These are phyloP conservation scores for Hemibagrus wyckioides DNA, from an alignment of 2,113 vertebrate species.

Conservation along the genomic window DNA sequence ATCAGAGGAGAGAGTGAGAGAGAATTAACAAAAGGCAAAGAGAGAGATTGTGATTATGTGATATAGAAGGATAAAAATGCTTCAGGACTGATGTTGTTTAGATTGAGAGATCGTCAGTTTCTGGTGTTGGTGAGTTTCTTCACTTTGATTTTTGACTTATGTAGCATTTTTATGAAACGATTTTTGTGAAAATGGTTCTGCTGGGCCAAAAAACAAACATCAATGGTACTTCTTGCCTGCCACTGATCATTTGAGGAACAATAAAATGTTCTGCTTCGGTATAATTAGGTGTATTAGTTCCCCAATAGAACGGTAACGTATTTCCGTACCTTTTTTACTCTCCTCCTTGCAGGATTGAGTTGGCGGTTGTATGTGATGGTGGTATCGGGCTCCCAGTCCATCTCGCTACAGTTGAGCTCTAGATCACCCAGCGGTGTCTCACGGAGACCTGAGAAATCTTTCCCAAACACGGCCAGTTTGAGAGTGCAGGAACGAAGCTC, in stretches of 20 bases:
- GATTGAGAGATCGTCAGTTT: not conserved
- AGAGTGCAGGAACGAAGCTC: constrained; percentile 71
- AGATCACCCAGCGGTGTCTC: constrained; percentile 73
- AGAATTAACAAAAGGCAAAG: not conserved
- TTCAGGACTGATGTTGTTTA: not conserved
- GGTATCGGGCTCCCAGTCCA: constrained; percentile 67
- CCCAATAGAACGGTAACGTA: not conserved
- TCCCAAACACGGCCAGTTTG: constrained; percentile 69
- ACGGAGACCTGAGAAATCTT: constrained; percentile 70
- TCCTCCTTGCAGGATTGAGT: constrained; percentile 69
- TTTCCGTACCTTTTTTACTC: constrained; percentile 75
- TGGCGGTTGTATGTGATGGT: constrained; percentile 68
- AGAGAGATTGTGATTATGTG: not conserved
- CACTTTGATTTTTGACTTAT: not conserved
- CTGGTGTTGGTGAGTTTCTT: not conserved
- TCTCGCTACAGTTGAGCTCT: constrained; percentile 72
- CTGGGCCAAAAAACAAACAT: not conserved
- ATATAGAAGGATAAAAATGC: not conserved
- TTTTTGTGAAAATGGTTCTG: too few relatives aligned
- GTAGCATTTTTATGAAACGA: not conserved
- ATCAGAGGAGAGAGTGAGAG: not conserved
- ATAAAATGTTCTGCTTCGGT: not conserved
- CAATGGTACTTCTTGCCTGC: not conserved
- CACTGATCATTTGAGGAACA: not conserved
- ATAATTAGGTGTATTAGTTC: not conserved